Evolutionary conservation across 2,797 vertebrate genomes (phyloP), one percentile per base, ranked within the genome.

Genomic region (Hapalemur alaotrensis): DNA sequence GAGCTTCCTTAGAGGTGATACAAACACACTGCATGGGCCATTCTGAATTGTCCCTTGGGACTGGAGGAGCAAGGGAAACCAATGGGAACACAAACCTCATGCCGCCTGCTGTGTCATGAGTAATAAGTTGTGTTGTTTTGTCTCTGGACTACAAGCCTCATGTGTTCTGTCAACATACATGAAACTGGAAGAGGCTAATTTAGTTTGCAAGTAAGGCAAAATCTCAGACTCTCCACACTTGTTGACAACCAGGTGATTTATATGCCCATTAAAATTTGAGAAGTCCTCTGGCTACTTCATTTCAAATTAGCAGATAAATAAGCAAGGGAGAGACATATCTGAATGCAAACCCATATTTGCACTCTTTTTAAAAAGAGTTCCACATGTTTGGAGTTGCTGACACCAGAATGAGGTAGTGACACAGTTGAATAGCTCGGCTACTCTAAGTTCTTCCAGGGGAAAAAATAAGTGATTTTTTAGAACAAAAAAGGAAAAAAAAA

Each of bases 251-350:
- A 70, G 48, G 17, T 80, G 75, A 72, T 86, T 50, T 12, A 8
- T 41, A 30, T 7, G 7, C 41, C 80, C 30, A 9, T 63, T 79
- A 54, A 86, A 80, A 13, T 52, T 8, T 75, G 32, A 59, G 25
- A n/a, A 75, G 17, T 50, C 63, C 59, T 61, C n/a, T 38, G 30
- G 30, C 59, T 82, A 43, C 82, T 85, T 76, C 46, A 63, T 80
- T 95, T 41, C 87, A 87, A 50, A 82, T 61, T 15, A 91, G 23
- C 50, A 70, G 30, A 73, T 52, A 86, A 73, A 48, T 46, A 57
- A 63, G 57, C 81, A 61, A 12, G 35, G 25, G 32, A 52, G 28
- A 84, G 46, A 73, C 0, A 28, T 6, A 80, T 18, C 59, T 63
- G 43, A 69, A 76, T 32, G 32, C 11, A 78, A 38, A 52, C 7